phyloP scores from a whole-genome alignment of 2,113 vertebrate species.

The Otus sunia region DNA sequence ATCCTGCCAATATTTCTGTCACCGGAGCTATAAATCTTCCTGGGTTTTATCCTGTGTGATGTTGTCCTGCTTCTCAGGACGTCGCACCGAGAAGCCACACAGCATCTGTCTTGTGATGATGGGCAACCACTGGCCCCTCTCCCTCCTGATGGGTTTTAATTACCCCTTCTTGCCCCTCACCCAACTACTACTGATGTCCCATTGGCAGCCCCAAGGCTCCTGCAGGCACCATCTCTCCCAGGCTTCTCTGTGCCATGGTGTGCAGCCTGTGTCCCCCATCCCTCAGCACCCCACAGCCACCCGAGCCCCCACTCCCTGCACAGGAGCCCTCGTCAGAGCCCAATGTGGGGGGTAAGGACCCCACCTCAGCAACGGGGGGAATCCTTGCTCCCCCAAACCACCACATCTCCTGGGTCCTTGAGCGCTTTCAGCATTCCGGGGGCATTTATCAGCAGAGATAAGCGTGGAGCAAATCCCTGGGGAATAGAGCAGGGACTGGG shows the following conservation, averaged over 20 bases:
- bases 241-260: not conserved
- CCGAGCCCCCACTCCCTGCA: accelerated
- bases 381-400: not conserved
- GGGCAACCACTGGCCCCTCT: not conserved
- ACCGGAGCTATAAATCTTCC: not conserved
- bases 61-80: accelerated
- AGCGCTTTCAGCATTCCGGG: not conserved
- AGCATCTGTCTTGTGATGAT: accelerated
- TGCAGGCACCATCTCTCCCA: not conserved
- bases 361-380: accelerated
- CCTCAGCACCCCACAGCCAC: not conserved
- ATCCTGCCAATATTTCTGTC: not conserved
- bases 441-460: not conserved
- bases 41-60: accelerated
- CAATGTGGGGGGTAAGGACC: not conserved
- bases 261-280: not conserved
- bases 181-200: not conserved
- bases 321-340: not conserved
- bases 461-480: not conserved
- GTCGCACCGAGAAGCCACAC: not conserved
- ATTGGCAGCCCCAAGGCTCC: not conserved
- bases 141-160: not conserved
- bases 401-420: not conserved
- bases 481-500: not conserved
- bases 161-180: not conserved